Evolutionary conservation across 2,888 invertebrate genomes (phyloP), one percentile per base, ranked within the genome.

Genomic region (Lasiommata megera): DNA sequence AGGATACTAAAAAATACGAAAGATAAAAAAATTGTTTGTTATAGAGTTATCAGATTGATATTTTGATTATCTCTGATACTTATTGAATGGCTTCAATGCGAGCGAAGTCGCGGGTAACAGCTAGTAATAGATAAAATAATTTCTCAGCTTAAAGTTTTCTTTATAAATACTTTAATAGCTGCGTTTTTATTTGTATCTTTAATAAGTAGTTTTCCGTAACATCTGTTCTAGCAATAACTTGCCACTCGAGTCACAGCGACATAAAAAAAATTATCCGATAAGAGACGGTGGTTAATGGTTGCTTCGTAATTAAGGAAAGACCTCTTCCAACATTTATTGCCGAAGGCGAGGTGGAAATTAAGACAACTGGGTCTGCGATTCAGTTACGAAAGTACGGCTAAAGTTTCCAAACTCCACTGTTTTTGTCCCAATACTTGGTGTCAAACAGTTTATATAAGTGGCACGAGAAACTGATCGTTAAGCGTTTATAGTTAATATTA

Each of bases 151-250:
- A 48, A 36, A 36, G 47, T 47, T 34, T 46, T 31, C 1, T 8
- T 18, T 12, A 16, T 34, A 34, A 48, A 31, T 36, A 23, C 23
- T 48, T 54, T 54, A 43, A 41, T 8, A 16, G 17, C 43, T 43
- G 12, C 1, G 23, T 34, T 36, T 46, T 28, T 36, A 17, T 46
- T 47, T 60, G n/a, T 16, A 50, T 37, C 12, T 9, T 12, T 8
- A n/a, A 6, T 8, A 47, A n/a, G 11, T 52, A 55, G 36, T 56
- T 54, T 51, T 69, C 65, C 67, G 79, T 73, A 84, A 79, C 84
- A 84, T 82, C 83, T 85, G 85, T 77, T 77, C 67, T 60, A 64
- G 76, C 67, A 73, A 82, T 85, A 82, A 83, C 82, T 84, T 82
- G 80, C 78, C 52, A 48, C 54, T 56, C 43, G 51, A 53, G 55